These are phyloP conservation scores for Stictocephala bisonia DNA, from an alignment of 2,888 invertebrate species.

Conservation along the genomic window DNA sequence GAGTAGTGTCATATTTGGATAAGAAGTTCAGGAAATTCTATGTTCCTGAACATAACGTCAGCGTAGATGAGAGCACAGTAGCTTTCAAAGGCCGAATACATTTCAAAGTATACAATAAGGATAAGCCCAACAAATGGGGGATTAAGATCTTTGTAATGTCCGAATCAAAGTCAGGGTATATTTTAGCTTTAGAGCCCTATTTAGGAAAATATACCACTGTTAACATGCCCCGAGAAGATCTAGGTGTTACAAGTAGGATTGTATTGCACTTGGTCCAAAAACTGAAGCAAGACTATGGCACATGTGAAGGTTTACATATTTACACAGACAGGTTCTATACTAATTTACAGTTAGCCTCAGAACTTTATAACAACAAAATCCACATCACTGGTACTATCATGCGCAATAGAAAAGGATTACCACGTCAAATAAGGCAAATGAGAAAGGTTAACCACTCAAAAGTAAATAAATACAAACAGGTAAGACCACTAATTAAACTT, in stretches of 20 bases:
- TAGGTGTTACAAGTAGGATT: not conserved
- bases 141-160: conserved; percentile 21
- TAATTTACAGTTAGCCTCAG: conserved; percentile 10
- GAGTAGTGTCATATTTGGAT: not conserved
- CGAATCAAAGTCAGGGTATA: conserved; percentile 21
- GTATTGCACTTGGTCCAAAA: conserved; percentile 29
- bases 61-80: conserved; percentile 30
- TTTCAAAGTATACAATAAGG: not conserved
- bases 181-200: conserved; percentile 19
- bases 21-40: conserved; percentile 11
- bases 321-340: conserved; percentile 31
- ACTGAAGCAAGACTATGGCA: conserved; percentile 1
- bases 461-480: not conserved
- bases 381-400: too few relatives aligned
- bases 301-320: too few relatives aligned
- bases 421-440: not conserved
- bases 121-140: conserved; percentile 36
- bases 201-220: conserved; percentile 12
- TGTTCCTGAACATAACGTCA: conserved; percentile 2
- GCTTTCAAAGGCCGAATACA: conserved; percentile 18
- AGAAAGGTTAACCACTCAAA: not conserved
- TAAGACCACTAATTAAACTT: too few relatives aligned
- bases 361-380: too few relatives aligned
- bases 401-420: conserved; percentile 16
- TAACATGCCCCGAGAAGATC: not conserved